These are phyloP conservation scores for Priapulus caudatus DNA, from an alignment of 2,888 invertebrate genomes.

Conservation along the genomic window DNA sequence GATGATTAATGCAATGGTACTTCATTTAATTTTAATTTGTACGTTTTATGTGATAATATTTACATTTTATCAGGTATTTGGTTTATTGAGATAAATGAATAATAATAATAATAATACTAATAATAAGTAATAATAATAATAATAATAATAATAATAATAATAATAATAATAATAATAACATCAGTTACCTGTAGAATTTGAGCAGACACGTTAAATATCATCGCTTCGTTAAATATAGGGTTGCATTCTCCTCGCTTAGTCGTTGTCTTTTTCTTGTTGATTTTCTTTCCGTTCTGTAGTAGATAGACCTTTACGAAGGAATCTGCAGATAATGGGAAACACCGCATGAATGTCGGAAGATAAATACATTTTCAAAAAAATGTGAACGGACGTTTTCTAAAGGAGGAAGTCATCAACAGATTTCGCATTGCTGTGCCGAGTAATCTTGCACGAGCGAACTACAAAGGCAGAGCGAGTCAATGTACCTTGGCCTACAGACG, in stretches of 20 bases:
- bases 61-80: no score
- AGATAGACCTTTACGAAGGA: conserved; percentile 70
- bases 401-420: background rate
- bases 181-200: conserved; percentile 54
- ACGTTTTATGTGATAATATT: no score
- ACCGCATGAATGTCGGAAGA: background rate
- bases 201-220: conserved; percentile 67
- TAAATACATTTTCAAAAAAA: background rate
- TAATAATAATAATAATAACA: no score
- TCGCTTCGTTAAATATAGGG: conserved; percentile 70
- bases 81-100: no score
- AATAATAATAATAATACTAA: no score
- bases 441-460: background rate
- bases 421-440: background rate
- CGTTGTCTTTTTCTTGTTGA: conserved; percentile 66
- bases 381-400: background rate
- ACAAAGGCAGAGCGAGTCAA: no score
- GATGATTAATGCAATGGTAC: no score
- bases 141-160: no score
- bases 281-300: conserved; percentile 64
- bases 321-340: conserved; percentile 41
- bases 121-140: no score
- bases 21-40: no score
- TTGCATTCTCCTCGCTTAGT: conserved; percentile 58
- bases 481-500: no score